A percentile compares a stretch with the other conserved stretches of the same genome.
phyloP scores from a whole-genome alignment of 2,113 vertebrate species.

The Notothenia coriiceps region DNA sequence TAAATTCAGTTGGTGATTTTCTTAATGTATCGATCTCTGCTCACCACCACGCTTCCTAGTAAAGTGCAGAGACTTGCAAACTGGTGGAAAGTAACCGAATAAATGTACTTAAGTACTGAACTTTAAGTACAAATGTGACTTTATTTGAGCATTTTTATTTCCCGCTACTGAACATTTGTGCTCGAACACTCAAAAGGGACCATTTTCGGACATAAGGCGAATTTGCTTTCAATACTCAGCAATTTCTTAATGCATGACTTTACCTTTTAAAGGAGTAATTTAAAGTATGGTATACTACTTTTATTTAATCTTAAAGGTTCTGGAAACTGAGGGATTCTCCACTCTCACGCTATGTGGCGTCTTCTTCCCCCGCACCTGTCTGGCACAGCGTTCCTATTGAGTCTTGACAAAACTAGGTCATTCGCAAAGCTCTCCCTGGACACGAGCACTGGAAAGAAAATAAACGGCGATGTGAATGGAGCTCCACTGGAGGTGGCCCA shows the following conservation, averaged over 20 bases:
- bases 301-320: background rate
- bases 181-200: background rate
- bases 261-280: background rate
- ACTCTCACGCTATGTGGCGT: constrained; percentile 59
- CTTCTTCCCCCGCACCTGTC: constrained; percentile 57
- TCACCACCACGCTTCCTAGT: constrained; percentile 11
- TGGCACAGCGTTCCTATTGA: constrained; percentile 77
- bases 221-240: background rate
- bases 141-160: background rate
- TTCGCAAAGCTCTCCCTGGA: constrained; percentile 68
- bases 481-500: constrained; percentile 62
- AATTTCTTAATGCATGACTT: background rate
- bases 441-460: constrained; percentile 69
- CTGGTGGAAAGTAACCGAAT: background rate
- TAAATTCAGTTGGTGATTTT: constrained; percentile 31
- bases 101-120: background rate
- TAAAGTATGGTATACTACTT: background rate
- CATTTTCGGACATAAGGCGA: too few species aligned
- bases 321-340: constrained; percentile 28
- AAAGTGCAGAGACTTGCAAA: background rate
- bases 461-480: constrained; percentile 66
- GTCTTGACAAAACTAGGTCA: constrained; percentile 81
- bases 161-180: too few species aligned
- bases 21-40: background rate
- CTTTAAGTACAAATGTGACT: background rate